phyloP scores from a whole-genome alignment of 64 coral and sea anemone genomes.

The Catalaphyllia jardinei region DNA sequence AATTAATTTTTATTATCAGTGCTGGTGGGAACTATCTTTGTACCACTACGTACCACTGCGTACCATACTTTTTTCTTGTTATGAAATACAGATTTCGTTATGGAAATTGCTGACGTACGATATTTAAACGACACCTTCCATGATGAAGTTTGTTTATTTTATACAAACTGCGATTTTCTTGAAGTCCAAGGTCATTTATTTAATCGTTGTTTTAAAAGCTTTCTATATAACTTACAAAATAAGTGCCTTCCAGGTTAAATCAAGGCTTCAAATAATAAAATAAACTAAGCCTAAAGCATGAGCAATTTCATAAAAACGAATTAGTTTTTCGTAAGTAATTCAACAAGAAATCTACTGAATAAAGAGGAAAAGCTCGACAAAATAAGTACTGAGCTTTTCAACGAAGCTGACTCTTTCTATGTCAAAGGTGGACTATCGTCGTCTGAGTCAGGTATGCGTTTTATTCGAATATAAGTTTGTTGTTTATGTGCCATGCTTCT shows the following conservation, averaged over 20 bases:
- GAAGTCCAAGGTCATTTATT: background rate
- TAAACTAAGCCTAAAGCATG: slow-evolving; percentile 31
- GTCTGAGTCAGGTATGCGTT: slow-evolving; percentile 40
- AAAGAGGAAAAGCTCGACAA: slow-evolving; percentile 35
- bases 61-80: too few species aligned
- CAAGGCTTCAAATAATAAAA: slow-evolving; percentile 39
- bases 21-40: too few species aligned
- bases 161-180: too few species aligned
- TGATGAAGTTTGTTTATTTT: too few species aligned
- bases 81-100: too few species aligned
- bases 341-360: slow-evolving; percentile 23
- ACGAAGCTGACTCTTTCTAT: slow-evolving; percentile 46
- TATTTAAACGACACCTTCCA: too few species aligned
- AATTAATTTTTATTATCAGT: too few species aligned
- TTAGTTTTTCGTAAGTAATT: slow-evolving; percentile 20
- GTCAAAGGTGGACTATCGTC: slow-evolving; percentile 43
- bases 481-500: background rate
- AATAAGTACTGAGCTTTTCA: slow-evolving; percentile 1
- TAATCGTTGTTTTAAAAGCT: background rate
- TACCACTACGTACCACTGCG: too few species aligned
- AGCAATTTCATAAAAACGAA: slow-evolving; percentile 13
- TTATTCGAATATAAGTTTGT: slow-evolving; percentile 48
- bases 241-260: slow-evolving; percentile 34
- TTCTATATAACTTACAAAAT: slow-evolving; percentile 30
- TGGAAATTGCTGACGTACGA: too few species aligned